phyloP scores from a whole-genome alignment of 2,888 invertebrate genomes.

The Cheilosia urbana region DNA sequence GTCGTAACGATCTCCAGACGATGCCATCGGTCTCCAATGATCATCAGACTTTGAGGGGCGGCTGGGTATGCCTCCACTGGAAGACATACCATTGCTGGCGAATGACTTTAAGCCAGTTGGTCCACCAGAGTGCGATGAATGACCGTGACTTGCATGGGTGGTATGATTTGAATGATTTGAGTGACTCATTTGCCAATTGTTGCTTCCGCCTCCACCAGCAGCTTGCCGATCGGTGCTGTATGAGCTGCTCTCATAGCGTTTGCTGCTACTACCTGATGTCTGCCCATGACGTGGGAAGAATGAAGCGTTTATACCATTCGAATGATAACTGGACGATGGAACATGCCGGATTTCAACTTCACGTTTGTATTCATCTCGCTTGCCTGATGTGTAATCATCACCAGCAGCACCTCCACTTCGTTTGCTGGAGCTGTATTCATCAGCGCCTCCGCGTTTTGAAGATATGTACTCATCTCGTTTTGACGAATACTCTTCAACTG shows the following conservation, averaged over 20 bases:
- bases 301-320: constrained; percentile 71
- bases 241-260: constrained; percentile 81
- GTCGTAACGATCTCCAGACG: constrained; percentile 82
- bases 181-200: constrained; percentile 78
- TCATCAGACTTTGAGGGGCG: constrained; percentile 82
- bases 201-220: constrained; percentile 77
- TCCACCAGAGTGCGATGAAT: constrained; percentile 70
- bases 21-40: constrained; percentile 81
- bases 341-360: constrained; percentile 83
- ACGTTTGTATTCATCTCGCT: constrained; percentile 81
- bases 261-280: constrained; percentile 77
- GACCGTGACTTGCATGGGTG: constrained; percentile 72
- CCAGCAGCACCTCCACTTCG: constrained; percentile 67
- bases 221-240: constrained; percentile 77
- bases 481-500: constrained; percentile 76
- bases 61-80: constrained; percentile 78
- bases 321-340: constrained; percentile 79
- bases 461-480: constrained; percentile 79
- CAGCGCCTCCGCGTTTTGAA: constrained; percentile 77
- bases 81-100: constrained; percentile 81
- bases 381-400: constrained; percentile 78
- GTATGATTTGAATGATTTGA: constrained; percentile 70
- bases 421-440: constrained; percentile 78
- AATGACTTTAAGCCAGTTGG: constrained; percentile 81
- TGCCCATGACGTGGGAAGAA: constrained; percentile 61